Conservation (phyloP, 92 coral and sea anemone species). For the Phenganax marumi region DNA sequence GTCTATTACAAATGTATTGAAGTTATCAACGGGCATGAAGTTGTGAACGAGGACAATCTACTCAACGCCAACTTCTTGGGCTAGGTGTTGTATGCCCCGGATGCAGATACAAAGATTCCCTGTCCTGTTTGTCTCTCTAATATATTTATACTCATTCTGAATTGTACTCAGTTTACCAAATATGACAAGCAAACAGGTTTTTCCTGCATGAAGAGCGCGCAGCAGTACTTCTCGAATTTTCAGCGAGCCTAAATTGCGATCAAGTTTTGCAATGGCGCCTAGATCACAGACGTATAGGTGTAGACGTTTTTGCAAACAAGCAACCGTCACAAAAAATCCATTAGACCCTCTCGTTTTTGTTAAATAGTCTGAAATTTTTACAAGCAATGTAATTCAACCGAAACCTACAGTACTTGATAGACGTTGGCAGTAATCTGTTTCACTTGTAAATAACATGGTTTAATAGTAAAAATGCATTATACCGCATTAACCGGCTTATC, state of each 20-base stretch:
- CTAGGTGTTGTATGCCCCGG: conserved; percentile 46
- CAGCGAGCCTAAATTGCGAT: conserved; percentile 9
- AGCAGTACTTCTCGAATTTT: conserved; percentile 25
- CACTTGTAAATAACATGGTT: conserved; percentile 47
- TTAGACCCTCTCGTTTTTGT: conserved; percentile 6
- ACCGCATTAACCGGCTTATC: conserved; percentile 7
- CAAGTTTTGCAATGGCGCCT: conserved; percentile 2
- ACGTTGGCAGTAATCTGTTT: conserved; percentile 5
- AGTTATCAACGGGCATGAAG: conserved; percentile 99
- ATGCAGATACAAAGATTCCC: conserved; percentile 12
- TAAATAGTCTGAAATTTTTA: conserved; percentile 29
- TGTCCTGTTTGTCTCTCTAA: conserved; percentile 38
- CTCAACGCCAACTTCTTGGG: conserved; percentile 99
- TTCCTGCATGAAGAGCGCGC: conserved; percentile 15
- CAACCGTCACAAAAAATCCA: neutral
- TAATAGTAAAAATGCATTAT: conserved; percentile 35
- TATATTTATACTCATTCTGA: conserved; percentile 48
- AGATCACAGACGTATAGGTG: neutral
- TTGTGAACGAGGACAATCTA: conserved; percentile 97
- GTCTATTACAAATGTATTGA: conserved; percentile 99
- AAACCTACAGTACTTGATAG: conserved; percentile 25
- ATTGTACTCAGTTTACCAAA: conserved; percentile 44
- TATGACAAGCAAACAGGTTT: conserved; percentile 21
- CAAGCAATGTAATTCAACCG: conserved; percentile 22
- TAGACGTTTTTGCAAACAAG: conserved; percentile 26